Percentiles rank a stretch among this genome's conserved stretches.
phyloP scores from a whole-genome alignment of 2,113 vertebrate species.

The Oncorhynchus masou region DNA sequence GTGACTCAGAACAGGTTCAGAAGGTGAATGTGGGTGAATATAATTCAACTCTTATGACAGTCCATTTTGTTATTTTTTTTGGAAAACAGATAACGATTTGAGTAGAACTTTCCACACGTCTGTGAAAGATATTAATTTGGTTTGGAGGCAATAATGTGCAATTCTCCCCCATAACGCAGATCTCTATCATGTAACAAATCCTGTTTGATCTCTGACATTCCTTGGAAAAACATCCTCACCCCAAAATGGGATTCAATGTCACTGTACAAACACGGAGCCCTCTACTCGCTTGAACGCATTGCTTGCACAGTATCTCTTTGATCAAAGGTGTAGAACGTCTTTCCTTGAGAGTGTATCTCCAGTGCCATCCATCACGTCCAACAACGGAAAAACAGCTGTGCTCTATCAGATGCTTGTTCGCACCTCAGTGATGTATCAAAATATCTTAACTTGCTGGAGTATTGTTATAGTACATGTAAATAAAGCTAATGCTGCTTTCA shows the following conservation, averaged over 20 bases:
- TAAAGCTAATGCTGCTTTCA: no score
- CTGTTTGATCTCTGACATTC: conserved; percentile 58
- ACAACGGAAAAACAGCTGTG: conserved; percentile 7
- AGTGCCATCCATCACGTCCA: conserved; percentile 36
- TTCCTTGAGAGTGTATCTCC: conserved; percentile 34
- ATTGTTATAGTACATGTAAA: conserved; percentile 21
- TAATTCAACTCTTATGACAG: conserved; percentile 5
- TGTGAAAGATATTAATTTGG: background rate
- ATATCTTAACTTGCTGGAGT: background rate
- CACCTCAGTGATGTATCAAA: background rate
- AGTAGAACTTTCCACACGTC: no score
- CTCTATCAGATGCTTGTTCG: conserved; percentile 3
- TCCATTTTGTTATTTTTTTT: no score
- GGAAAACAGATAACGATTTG: no score
- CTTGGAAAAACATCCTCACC: conserved; percentile 38
- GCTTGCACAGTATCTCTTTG: conserved; percentile 45
- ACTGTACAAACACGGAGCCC: conserved; percentile 44
- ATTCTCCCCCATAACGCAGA: conserved; percentile 32
- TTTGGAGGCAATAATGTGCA: conserved; percentile 3
- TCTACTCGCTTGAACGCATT: conserved; percentile 29
- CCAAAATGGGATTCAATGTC: conserved; percentile 48
- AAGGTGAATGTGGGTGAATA: conserved; percentile 14
- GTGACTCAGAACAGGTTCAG: no score
- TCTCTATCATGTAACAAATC: conserved; percentile 42
- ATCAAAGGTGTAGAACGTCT: conserved; percentile 20